These are phyloP conservation scores for Dryobates pubescens DNA, from an alignment of 2,797 vertebrate species.

Conservation along the genomic window DNA sequence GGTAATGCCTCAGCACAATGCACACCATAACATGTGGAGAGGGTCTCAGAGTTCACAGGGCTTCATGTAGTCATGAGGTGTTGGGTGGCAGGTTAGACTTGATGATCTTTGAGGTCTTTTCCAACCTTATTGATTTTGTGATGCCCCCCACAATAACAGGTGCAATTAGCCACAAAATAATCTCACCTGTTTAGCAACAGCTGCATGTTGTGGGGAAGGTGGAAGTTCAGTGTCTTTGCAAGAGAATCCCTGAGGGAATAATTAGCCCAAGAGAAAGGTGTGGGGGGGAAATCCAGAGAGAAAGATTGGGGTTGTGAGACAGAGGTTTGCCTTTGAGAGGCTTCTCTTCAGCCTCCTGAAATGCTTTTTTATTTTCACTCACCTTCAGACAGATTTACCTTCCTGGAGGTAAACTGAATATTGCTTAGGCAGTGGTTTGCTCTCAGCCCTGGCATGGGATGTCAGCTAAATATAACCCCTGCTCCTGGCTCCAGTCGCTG, in stretches of 20 bases:
- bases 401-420: background rate
- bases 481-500: background rate
- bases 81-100: too few species aligned
- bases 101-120: too few species aligned
- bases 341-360: background rate
- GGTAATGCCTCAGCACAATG: accelerated
- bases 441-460: background rate
- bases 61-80: background rate
- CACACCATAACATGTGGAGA: accelerated
- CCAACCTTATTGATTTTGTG: too few species aligned
- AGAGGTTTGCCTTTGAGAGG: background rate
- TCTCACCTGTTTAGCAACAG: background rate
- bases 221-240: background rate
- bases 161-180: background rate
- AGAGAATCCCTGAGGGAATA: background rate
- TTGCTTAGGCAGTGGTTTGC: background rate
- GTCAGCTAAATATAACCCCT: background rate
- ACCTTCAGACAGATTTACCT: background rate
- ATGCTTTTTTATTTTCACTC: background rate
- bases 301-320: background rate
- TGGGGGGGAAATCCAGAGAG: background rate
- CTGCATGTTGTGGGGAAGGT: background rate
- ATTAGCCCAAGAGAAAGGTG: conserved; percentile 22
- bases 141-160: background rate
- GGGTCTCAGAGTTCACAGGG: background rate